Evolutionary conservation across 2,888 invertebrate genomes (phyloP).

Genomic region (Aspidiotus destructor): DNA sequence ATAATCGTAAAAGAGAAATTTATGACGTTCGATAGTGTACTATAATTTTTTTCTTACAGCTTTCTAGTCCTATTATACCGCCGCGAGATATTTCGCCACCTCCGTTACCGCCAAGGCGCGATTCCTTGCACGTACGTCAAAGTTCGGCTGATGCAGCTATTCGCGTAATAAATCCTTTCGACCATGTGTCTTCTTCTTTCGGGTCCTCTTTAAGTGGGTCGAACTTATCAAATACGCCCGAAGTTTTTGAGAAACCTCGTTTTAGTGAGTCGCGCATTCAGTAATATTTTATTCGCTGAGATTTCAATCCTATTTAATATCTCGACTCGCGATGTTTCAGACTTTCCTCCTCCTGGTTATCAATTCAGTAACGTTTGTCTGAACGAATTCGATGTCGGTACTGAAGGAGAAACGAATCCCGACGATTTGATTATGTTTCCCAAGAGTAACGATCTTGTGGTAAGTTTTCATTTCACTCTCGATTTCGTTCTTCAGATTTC

Average conservation of each 20-base stretch:
- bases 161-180: conserved; percentile 9
- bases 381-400: conserved; percentile 8
- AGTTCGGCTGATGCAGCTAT: conserved; percentile 17
- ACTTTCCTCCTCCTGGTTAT: conserved; percentile 19
- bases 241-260: conserved; percentile 13
- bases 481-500: not conserved
- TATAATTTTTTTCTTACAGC: conserved; percentile 8
- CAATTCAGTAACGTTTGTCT: conserved; percentile 8
- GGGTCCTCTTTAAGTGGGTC: not conserved
- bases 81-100: conserved; percentile 28
- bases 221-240: not conserved
- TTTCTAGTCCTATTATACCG: conserved; percentile 22
- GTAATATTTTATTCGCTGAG: not conserved
- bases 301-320: conserved; percentile 6
- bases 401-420: conserved; percentile 22
- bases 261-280: conserved; percentile 14
- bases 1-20: not conserved
- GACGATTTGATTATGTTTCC: conserved; percentile 20
- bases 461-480: conserved; percentile 8
- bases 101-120: conserved; percentile 28
- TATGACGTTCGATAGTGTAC: not conserved
- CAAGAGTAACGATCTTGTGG: conserved; percentile 21
- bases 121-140: conserved; percentile 25
- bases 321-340: conserved; percentile 8
- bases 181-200: conserved; percentile 9